These are phyloP conservation scores for Anastrepha ludens DNA, from an alignment of 1,140 invertebrate species.

Conservation along the genomic window DNA sequence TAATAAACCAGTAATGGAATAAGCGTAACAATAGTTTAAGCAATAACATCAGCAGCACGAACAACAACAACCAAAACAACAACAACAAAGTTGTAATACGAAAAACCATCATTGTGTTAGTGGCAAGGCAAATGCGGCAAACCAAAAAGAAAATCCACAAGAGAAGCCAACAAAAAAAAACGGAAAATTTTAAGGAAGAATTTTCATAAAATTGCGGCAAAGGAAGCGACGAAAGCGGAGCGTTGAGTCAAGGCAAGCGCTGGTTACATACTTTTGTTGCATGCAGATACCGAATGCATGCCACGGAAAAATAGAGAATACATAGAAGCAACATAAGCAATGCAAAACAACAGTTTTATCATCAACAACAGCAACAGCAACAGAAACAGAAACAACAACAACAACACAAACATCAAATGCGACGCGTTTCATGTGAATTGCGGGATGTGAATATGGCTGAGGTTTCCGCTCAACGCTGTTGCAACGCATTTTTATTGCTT, in stretches of 20 bases:
- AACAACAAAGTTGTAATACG: not conserved
- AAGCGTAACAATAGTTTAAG: slow-evolving; percentile 34
- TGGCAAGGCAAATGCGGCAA: slow-evolving; percentile 17
- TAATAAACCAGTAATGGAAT: slow-evolving; percentile 30
- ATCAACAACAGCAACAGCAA: not conserved
- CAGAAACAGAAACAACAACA: not conserved
- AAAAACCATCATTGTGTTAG: not conserved
- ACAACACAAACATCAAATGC: not conserved
- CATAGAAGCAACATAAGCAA: not conserved
- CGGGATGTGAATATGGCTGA: not conserved
- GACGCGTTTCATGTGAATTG: slow-evolving; percentile 18
- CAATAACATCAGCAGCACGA: slow-evolving; percentile 26
- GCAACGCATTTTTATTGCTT: slow-evolving; percentile 19
- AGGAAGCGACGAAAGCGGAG: slow-evolving; percentile 10
- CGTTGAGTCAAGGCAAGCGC: slow-evolving; percentile 23
- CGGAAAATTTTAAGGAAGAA: slow-evolving; percentile 9
- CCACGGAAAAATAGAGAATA: not conserved
- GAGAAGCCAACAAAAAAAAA: not conserved
- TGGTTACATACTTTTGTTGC: not conserved
- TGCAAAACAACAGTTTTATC: not conserved
- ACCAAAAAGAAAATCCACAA: not conserved
- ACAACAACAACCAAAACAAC: not conserved
- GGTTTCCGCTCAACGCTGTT: not conserved
- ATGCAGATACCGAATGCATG: not conserved
- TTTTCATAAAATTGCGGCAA: slow-evolving; percentile 30